These are phyloP conservation scores for Mesoclemmys tuberculata DNA, from an alignment of 2,113 vertebrate species.

Conservation along the genomic window DNA sequence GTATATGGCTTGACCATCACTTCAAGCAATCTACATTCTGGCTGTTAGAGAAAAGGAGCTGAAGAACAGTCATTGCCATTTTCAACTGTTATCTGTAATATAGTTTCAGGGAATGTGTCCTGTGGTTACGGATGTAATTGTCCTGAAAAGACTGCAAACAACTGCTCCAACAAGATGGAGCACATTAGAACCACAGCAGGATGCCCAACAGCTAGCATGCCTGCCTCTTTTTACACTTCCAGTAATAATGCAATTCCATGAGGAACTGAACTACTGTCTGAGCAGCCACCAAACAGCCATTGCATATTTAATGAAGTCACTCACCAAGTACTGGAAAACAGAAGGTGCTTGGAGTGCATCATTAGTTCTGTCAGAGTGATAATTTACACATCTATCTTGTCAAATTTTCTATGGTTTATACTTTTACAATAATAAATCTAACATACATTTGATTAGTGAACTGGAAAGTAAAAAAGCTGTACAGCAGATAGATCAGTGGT, in stretches of 20 bases:
- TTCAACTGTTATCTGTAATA: constrained; percentile 81
- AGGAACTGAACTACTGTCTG: constrained; percentile 86
- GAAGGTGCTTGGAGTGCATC: constrained; percentile 99
- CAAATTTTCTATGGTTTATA: constrained; percentile 94
- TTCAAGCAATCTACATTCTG: constrained; percentile 12
- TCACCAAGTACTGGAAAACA: constrained; percentile 90
- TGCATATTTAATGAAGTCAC: constrained; percentile 89
- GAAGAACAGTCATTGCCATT: constrained; percentile 62
- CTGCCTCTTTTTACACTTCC: constrained; percentile 82
- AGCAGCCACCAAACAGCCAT: constrained; percentile 85
- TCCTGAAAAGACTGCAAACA: constrained; percentile 85
- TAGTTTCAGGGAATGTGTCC: constrained; percentile 80
- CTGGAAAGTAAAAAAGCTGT: constrained; percentile 77
- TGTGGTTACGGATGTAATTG: constrained; percentile 85
- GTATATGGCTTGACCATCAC: constrained; percentile 17
- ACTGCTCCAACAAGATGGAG: constrained; percentile 90
- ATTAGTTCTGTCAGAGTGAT: constrained; percentile 99
- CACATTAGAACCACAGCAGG: constrained; percentile 88
- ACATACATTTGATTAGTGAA: constrained; percentile 86
- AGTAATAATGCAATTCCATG: constrained; percentile 85
- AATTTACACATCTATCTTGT: constrained; percentile 99
- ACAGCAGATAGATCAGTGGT: constrained; percentile 64
- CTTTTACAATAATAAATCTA: constrained; percentile 97
- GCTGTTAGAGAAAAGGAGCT: constrained; percentile 37
- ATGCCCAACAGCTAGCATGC: constrained; percentile 81